Evolutionary conservation across 2,113 vertebrate genomes (phyloP).

Genomic region (Stigmatopora nigra): DNA sequence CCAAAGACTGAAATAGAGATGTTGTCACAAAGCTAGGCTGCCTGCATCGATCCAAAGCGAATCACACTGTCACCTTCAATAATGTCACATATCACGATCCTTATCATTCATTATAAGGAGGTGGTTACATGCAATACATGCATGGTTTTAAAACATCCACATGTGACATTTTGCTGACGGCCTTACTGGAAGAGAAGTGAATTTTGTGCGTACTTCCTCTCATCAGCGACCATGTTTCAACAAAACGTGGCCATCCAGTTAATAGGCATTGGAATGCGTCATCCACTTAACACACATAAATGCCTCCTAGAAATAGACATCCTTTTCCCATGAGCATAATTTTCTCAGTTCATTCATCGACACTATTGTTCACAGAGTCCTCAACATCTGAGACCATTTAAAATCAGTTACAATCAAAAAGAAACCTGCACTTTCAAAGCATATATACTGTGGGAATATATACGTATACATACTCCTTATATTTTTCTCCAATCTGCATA

Average conservation of each 20-base stretch:
- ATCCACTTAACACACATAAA: slow-evolving; percentile 1
- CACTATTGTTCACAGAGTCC: background rate
- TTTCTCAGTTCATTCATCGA: background rate
- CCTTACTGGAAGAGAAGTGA: background rate
- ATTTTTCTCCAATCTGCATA: background rate
- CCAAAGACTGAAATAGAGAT: slow-evolving; percentile 26
- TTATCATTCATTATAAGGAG: slow-evolving; percentile 47
- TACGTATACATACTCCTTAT: no score
- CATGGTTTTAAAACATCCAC: slow-evolving; percentile 37
- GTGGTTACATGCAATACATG: slow-evolving; percentile 39
- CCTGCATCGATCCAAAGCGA: slow-evolving; percentile 37
- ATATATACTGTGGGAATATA: background rate
- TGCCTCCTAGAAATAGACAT: background rate
- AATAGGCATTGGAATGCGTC: background rate
- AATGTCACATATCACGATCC: slow-evolving; percentile 46
- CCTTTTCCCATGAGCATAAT: background rate
- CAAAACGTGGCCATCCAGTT: background rate
- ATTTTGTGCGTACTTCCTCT: background rate
- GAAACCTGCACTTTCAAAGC: background rate
- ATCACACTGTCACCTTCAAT: slow-evolving; percentile 53
- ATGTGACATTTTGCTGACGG: slow-evolving; percentile 19
- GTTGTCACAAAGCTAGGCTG: slow-evolving; percentile 11
- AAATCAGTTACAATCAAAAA: background rate
- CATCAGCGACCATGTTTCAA: background rate
- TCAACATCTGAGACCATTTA: background rate